phyloP scores from a whole-genome alignment of 2,888 invertebrate genomes.

The Lasioglossum morio region DNA sequence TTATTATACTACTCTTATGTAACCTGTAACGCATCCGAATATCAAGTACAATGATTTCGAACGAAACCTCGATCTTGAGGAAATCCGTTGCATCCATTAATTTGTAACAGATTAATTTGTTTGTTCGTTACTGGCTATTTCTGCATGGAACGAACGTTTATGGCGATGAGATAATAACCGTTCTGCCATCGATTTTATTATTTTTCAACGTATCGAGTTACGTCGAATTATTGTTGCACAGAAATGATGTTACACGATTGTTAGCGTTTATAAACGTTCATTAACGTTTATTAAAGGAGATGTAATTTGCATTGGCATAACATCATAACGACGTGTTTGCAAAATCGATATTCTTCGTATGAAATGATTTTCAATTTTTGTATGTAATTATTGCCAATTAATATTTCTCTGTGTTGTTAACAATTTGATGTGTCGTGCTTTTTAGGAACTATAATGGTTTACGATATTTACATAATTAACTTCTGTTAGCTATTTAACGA shows the following conservation, averaged over 20 bases:
- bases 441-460: neutral
- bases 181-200: neutral
- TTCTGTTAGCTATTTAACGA: too few species aligned
- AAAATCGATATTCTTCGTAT: neutral
- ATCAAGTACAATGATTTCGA: neutral
- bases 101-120: neutral
- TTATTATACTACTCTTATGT: neutral
- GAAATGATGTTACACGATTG: neutral
- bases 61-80: neutral
- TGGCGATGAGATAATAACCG: neutral
- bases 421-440: neutral
- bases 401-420: neutral
- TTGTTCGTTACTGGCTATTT: slow-evolving; percentile 1
- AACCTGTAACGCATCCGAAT: neutral
- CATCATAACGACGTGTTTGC: neutral
- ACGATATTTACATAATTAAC: neutral
- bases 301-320: neutral
- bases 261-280: neutral
- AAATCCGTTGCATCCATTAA: neutral
- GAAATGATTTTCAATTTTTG: neutral
- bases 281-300: neutral
- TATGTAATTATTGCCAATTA: neutral
- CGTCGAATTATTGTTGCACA: neutral
- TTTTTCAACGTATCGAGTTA: neutral
- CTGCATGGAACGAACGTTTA: neutral